Evolutionary conservation across 1,140 invertebrate species (phyloP).

Genomic region (Planococcus citri): DNA sequence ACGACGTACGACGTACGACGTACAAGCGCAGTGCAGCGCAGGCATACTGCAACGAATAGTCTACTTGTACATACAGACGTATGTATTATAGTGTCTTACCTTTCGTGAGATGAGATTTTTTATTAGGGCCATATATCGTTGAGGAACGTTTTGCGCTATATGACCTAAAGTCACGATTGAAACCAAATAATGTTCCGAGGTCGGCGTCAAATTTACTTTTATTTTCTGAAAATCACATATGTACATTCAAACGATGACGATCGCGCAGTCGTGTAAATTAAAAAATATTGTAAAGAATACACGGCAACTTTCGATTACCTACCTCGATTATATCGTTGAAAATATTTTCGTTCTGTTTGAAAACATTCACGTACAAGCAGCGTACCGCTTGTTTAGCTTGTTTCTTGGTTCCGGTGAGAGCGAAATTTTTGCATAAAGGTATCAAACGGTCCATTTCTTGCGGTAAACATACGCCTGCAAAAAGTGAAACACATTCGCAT

Average conservation of each 20-base stretch:
- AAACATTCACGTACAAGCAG: conserved; percentile 79
- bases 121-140: conserved; percentile 74
- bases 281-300: conserved; percentile 16
- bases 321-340: conserved; percentile 78
- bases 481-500: too few relatives aligned
- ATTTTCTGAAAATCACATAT: conserved; percentile 41
- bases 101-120: conserved; percentile 90
- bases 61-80: too few relatives aligned
- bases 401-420: conserved; percentile 76
- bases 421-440: conserved; percentile 74
- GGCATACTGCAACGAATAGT: neutral
- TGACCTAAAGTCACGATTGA: conserved; percentile 88
- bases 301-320: neutral
- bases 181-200: conserved; percentile 75
- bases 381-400: conserved; percentile 92
- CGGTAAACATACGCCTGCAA: conserved; percentile 55
- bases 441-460: conserved; percentile 57
- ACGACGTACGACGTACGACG: too few relatives aligned
- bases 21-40: too few relatives aligned
- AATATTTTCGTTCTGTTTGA: conserved; percentile 60
- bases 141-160: conserved; percentile 81
- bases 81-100: too few relatives aligned
- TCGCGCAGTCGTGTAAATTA: too few relatives aligned
- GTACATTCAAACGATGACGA: too few relatives aligned
- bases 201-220: conserved; percentile 59